Percentiles rank a stretch among this genome's conserved stretches.
These are phyloP conservation scores for Leptonema lineaticorne DNA, from an alignment of 1,140 invertebrate species.

Conservation along the genomic window DNA sequence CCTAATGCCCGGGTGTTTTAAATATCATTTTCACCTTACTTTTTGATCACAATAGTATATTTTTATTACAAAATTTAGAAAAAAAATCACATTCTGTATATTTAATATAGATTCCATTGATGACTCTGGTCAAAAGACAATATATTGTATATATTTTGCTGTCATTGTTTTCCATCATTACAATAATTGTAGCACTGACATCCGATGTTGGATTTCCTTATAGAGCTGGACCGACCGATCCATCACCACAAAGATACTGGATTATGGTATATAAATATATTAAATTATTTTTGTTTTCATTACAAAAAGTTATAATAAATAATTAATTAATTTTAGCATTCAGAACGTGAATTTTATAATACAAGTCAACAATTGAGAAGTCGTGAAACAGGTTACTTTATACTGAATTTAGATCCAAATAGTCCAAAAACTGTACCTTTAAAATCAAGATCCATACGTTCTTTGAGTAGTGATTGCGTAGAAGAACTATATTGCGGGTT, in stretches of 20 bases:
- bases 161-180: slow-evolving; percentile 19
- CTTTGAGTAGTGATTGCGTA: neutral
- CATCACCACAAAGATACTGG: slow-evolving; percentile 35
- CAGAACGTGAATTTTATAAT: slow-evolving; percentile 17
- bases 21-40: too few relatives aligned
- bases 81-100: neutral
- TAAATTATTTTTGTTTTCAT: neutral
- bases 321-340: slow-evolving; percentile 15
- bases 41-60: too few relatives aligned
- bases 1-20: too few relatives aligned
- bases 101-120: slow-evolving; percentile 24
- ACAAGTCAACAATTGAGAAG: neutral
- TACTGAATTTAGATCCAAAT: slow-evolving; percentile 25
- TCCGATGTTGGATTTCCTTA: slow-evolving; percentile 34
- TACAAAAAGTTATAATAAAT: neutral
- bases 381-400: slow-evolving; percentile 19
- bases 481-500: slow-evolving; percentile 18
- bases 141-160: slow-evolving; percentile 8
- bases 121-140: slow-evolving; percentile 30
- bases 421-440: slow-evolving; percentile 1
- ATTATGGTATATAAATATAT: slow-evolving; percentile 27
- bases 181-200: slow-evolving; percentile 20
- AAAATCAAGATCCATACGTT: neutral
- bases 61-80: neutral
- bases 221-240: slow-evolving; percentile 19